Evolutionary conservation across 2,113 vertebrate genomes (phyloP).

Genomic region (Pavo muticus): DNA sequence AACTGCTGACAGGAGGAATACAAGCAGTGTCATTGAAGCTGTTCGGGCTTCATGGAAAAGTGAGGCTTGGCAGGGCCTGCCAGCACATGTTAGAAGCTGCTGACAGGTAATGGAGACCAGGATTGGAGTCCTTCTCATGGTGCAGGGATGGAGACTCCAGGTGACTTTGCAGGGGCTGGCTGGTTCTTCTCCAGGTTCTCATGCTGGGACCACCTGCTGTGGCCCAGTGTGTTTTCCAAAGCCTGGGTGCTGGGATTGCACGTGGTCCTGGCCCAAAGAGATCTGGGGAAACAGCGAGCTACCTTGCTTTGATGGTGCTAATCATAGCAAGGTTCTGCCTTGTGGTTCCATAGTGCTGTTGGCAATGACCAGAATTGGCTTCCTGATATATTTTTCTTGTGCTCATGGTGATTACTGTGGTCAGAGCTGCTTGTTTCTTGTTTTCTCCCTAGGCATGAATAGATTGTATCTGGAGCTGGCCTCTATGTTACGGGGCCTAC

Average conservation of each 20-base stretch:
- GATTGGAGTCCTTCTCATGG: background rate
- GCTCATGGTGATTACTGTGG: background rate
- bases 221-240: background rate
- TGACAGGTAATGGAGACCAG: fast-evolving
- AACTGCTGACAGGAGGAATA: background rate
- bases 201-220: fast-evolving
- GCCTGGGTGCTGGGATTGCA: fast-evolving
- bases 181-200: background rate
- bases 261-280: background rate
- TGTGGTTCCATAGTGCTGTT: background rate
- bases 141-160: background rate
- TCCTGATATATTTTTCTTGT: constrained; percentile 2
- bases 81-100: background rate
- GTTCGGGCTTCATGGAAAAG: background rate
- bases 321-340: background rate
- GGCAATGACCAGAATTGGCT: background rate
- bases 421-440: background rate
- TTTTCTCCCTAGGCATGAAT: background rate
- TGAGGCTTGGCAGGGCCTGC: background rate
- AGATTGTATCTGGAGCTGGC: background rate
- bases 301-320: background rate
- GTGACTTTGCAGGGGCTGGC: background rate
- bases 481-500: background rate
- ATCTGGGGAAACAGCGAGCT: background rate
- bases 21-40: background rate